A percentile compares a stretch with the other conserved stretches of the same genome.
Evolutionary conservation across 2,888 invertebrate genomes (phyloP).

Genomic region (Pteria penguin): DNA sequence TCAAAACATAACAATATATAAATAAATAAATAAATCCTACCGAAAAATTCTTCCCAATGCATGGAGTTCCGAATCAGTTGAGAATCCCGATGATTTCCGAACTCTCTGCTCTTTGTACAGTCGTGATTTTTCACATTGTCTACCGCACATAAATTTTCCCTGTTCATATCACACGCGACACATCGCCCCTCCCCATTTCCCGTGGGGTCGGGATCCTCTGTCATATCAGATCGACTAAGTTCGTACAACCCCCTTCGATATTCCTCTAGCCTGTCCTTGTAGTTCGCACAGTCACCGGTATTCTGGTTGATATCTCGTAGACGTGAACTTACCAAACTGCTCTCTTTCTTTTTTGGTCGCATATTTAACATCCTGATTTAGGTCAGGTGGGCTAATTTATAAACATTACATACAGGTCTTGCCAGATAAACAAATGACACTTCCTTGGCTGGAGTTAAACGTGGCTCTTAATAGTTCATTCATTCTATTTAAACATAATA

Average conservation of each 20-base stretch:
- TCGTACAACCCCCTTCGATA: not conserved
- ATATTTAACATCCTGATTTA: not conserved
- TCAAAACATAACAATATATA: no score
- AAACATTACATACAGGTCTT: not conserved
- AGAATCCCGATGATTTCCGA: conserved; percentile 3
- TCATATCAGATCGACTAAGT: not conserved
- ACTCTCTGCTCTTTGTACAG: not conserved
- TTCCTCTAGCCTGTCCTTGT: not conserved
- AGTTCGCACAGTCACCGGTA: not conserved
- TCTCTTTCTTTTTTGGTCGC: not conserved
- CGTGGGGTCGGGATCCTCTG: not conserved
- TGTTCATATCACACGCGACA: not conserved
- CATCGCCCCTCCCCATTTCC: no score
- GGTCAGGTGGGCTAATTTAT: not conserved
- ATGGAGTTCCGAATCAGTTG: conserved; percentile 46
- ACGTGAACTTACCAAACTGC: not conserved
- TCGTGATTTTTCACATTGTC: not conserved
- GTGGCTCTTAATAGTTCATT: no score
- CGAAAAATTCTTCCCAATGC: conserved; percentile 61
- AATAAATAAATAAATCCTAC: conserved; percentile 34
- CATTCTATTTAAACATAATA: no score
- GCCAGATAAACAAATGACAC: not conserved
- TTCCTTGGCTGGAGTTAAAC: no score
- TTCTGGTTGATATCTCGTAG: not conserved
- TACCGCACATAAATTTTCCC: no score